Conservation (phyloP, 37 sponge, comb jelly and placozoan species). For the Mnemiopsis leidyi region DNA sequence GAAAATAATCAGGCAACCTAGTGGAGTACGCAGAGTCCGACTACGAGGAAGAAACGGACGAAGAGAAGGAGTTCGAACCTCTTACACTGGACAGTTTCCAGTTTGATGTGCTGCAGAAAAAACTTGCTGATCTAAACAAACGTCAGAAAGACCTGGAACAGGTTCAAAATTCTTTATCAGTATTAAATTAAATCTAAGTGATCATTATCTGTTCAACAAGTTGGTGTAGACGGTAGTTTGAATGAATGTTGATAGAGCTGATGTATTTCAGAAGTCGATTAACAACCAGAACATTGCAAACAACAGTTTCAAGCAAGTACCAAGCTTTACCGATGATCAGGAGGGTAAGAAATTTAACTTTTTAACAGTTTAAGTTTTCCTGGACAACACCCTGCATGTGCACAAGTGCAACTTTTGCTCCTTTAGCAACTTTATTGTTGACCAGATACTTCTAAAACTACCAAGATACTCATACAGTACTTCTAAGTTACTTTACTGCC, state of each 20-base stretch:
- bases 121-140: constrained; percentile 15
- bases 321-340: background rate
- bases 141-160: constrained; percentile 18
- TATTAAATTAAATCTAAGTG: background rate
- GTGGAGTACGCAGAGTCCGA: background rate
- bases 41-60: background rate
- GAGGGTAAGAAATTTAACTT: background rate
- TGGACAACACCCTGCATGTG: too few relatives aligned
- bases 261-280: constrained; percentile 48
- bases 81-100: constrained; percentile 33
- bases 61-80: background rate
- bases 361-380: background rate
- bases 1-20: background rate
- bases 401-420: too few relatives aligned
- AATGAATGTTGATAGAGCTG: too few relatives aligned
- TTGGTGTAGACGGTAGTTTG: too few relatives aligned
- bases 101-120: constrained; percentile 30
- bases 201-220: background rate
- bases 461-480: too few relatives aligned
- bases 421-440: too few relatives aligned
- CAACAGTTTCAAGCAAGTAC: constrained; percentile 3
- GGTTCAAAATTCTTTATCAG: background rate
- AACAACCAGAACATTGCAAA: constrained; percentile 48
- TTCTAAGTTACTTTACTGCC: too few relatives aligned
- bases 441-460: too few relatives aligned